Evolutionary conservation across 37 sponge, comb jelly and placozoan genomes (phyloP).

Genomic region (Axinella damicornis): DNA sequence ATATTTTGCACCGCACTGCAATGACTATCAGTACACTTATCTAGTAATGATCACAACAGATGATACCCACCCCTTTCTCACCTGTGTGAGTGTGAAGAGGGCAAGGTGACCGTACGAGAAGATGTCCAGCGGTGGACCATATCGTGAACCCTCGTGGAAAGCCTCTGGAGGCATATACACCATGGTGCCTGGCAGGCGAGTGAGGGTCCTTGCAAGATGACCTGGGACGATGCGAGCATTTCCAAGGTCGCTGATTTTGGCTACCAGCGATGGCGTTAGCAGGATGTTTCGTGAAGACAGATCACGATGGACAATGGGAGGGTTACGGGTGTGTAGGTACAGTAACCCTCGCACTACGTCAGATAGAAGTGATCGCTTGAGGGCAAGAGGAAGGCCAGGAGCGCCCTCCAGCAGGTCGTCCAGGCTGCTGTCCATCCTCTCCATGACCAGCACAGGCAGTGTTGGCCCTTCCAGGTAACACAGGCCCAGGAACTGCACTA

Average conservation of each 20-base stretch:
- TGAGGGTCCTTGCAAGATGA: background rate
- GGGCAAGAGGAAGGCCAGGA: background rate
- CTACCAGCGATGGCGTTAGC: conserved; percentile 31
- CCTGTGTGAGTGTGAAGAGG: too few species aligned
- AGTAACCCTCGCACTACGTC: conserved; percentile 43
- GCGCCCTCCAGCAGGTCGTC: background rate
- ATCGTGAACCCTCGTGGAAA: too few species aligned
- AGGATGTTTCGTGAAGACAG: conserved; percentile 74
- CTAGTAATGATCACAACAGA: too few species aligned
- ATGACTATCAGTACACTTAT: too few species aligned
- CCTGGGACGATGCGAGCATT: background rate
- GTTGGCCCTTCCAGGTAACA: background rate
- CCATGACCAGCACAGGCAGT: background rate
- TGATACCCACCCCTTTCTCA: too few species aligned
- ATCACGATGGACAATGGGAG: conserved; percentile 76
- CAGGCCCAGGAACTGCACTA: background rate
- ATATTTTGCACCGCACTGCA: too few species aligned
- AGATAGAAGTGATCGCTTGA: background rate
- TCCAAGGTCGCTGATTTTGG: background rate
- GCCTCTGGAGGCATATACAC: too few species aligned
- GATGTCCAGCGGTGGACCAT: too few species aligned
- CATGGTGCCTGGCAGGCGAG: too few species aligned
- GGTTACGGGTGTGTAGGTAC: conserved; percentile 62
- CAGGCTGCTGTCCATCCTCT: background rate
- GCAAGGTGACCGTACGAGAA: too few species aligned